Evolutionary conservation across 2,888 invertebrate species (phyloP).

Genomic region (Empis stercorea): DNA sequence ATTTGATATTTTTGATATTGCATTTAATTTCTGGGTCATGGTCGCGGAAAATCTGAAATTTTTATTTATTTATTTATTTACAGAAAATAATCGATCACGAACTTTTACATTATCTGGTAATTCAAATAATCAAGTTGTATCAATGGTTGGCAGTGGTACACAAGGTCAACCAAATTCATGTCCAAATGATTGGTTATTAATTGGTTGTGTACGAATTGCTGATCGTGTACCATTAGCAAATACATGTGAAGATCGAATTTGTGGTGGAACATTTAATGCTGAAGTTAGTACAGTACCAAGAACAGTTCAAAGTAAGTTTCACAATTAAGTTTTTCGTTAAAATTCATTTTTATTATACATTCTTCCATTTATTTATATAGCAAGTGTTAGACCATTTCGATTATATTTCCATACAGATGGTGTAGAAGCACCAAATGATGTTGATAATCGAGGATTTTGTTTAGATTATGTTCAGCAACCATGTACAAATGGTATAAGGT

Average conservation of each 20-base stretch:
- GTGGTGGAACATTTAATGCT: slow-evolving; percentile 66
- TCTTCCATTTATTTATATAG: slow-evolving; percentile 40
- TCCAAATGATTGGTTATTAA: slow-evolving; percentile 64
- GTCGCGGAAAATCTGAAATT: too few relatives aligned
- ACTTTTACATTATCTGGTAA: slow-evolving; percentile 70
- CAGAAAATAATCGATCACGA: slow-evolving; percentile 57
- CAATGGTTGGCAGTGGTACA: slow-evolving; percentile 54
- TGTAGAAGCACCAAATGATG: slow-evolving; percentile 60
- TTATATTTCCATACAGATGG: slow-evolving; percentile 67
- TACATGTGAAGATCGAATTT: slow-evolving; percentile 66
- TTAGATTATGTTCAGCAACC: slow-evolving; percentile 76
- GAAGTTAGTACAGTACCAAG: slow-evolving; percentile 56
- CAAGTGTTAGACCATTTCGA: slow-evolving; percentile 68
- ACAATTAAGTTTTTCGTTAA: background rate
- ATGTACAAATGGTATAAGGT: slow-evolving; percentile 48
- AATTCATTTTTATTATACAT: background rate
- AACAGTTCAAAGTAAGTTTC: slow-evolving; percentile 56
- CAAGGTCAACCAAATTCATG: slow-evolving; percentile 55
- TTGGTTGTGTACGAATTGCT: slow-evolving; percentile 53
- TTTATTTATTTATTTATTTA: slow-evolving; percentile 15
- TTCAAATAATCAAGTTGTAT: slow-evolving; percentile 51
- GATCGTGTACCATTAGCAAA: slow-evolving; percentile 40
- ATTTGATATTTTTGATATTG: slow-evolving; percentile 3
- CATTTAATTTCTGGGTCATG: too few relatives aligned
- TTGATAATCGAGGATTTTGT: slow-evolving; percentile 69